A percentile compares a stretch with the other conserved stretches of the same genome.
Evolutionary conservation across 2,797 vertebrate genomes (phyloP).

Genomic region (Gobionotothen gibberifrons): DNA sequence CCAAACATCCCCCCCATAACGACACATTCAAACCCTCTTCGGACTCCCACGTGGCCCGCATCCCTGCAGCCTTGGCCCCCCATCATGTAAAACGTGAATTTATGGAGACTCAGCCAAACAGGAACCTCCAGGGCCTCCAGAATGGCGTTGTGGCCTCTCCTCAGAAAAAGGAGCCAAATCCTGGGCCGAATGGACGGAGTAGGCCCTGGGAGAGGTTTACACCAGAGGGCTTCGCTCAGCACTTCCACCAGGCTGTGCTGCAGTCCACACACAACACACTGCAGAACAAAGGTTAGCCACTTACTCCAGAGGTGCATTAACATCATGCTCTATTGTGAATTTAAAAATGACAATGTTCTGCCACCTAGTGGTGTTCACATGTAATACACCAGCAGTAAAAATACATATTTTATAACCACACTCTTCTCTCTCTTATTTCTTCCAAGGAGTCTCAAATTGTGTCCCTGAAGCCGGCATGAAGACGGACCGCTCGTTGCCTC

Average conservation of each 20-base stretch:
- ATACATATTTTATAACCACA: neutral
- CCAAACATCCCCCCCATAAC: constrained; percentile 66
- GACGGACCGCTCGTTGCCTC: constrained; percentile 82
- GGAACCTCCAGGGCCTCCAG: constrained; percentile 84
- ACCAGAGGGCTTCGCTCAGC: constrained; percentile 92
- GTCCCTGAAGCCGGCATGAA: constrained; percentile 69
- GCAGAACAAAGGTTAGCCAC: constrained; percentile 89
- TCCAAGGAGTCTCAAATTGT: constrained; percentile 67
- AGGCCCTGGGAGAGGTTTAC: constrained; percentile 90
- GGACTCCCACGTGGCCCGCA: constrained; percentile 48
- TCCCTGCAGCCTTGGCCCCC: constrained; percentile 59
- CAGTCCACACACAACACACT: constrained; percentile 91
- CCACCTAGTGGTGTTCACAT: constrained; percentile 64
- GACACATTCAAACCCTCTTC: constrained; percentile 68
- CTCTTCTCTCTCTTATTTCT: constrained; percentile 21
- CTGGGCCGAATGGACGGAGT: constrained; percentile 86
- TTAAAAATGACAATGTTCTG: constrained; percentile 25
- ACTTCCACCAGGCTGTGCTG: constrained; percentile 93
- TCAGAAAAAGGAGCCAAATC: constrained; percentile 83
- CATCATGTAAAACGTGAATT: constrained; percentile 80
- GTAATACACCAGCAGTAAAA: neutral
- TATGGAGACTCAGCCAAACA: constrained; percentile 76
- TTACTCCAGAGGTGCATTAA: neutral
- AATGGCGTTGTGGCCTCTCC: constrained; percentile 78
- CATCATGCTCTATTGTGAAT: neutral